These are phyloP conservation scores for Arvicanthis niloticus DNA, from an alignment of 2,113 vertebrate species.

Conservation along the genomic window DNA sequence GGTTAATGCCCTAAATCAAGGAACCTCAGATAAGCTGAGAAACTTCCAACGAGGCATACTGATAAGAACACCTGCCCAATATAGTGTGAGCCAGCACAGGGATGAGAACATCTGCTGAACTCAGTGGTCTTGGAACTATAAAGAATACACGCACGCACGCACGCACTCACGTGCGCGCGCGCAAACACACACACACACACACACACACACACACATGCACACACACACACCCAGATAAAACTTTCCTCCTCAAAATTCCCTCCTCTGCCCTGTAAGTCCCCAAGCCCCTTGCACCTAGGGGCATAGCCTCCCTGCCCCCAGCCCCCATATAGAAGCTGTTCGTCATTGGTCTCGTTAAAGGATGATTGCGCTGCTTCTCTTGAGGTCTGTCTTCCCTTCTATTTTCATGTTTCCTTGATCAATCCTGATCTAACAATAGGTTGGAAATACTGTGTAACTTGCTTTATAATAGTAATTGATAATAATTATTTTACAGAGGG, in stretches of 20 bases:
- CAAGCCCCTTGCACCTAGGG: background rate
- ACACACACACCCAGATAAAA: background rate
- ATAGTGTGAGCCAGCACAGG: background rate
- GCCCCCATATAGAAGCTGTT: background rate
- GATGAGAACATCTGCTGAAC: background rate
- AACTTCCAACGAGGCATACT: background rate
- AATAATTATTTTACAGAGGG: background rate
- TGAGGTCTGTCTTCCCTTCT: background rate
- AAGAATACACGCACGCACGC: background rate
- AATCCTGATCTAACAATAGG: background rate
- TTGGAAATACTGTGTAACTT: background rate
- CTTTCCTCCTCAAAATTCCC: background rate
- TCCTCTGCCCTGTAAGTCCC: background rate
- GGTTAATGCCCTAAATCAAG: background rate
- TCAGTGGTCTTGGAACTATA: background rate
- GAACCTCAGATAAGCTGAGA: background rate
- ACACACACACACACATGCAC: too few species aligned
- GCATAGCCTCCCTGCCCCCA: too few species aligned
- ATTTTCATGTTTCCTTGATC: background rate
- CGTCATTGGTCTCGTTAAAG: background rate
- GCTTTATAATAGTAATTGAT: background rate
- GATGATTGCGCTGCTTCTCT: background rate
- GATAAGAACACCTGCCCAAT: background rate
- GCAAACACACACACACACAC: too few species aligned
- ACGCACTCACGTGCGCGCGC: too few species aligned